Conservation (phyloP, 2,888 invertebrate genomes). For the Ephialtes manifestator region DNA sequence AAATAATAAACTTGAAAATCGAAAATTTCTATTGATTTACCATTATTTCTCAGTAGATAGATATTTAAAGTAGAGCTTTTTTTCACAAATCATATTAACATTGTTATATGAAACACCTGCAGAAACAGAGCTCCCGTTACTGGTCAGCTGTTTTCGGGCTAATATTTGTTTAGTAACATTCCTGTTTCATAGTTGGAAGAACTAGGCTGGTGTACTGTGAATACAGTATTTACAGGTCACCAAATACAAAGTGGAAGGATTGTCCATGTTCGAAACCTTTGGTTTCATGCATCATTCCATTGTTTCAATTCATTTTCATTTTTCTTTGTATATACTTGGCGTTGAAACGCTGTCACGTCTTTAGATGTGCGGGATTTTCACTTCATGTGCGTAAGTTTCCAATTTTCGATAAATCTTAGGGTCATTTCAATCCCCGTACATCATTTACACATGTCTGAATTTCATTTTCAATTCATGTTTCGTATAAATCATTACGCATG, state of each 20-base stretch:
- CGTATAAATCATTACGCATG: too few relatives aligned
- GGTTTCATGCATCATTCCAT: neutral
- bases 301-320: too few relatives aligned
- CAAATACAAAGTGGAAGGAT: neutral
- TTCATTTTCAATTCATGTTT: neutral
- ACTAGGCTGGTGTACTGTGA: neutral
- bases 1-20: neutral
- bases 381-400: neutral
- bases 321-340: too few relatives aligned
- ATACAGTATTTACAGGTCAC: neutral
- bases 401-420: neutral
- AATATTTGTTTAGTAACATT: slow-evolving; percentile 6
- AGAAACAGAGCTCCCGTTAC: neutral
- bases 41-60: neutral
- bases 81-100: neutral
- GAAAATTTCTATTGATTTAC: neutral
- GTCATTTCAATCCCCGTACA: neutral
- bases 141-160: neutral
- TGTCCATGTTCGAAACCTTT: neutral
- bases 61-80: too few relatives aligned
- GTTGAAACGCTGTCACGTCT: too few relatives aligned
- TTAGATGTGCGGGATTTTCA: neutral
- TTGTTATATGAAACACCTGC: neutral
- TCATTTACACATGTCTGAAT: neutral
- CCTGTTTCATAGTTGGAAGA: neutral